Base-by-base conservation (phyloP, 92 coral and sea anemone species). In the Micromussa lordhowensis region DNA sequence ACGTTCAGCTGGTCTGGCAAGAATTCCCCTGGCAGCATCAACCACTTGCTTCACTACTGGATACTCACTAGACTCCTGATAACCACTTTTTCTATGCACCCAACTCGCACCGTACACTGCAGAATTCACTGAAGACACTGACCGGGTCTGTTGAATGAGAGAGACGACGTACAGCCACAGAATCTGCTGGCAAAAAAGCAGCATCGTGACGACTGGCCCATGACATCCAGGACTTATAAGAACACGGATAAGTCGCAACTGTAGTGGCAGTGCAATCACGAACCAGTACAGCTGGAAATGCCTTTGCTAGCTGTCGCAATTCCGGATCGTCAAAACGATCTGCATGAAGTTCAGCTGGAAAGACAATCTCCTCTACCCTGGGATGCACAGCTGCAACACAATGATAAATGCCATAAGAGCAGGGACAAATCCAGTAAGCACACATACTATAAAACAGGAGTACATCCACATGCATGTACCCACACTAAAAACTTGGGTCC, bases 101-200 rank as follows among this genome's bases (percentile, higher is more conserved):
- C 82, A 85, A 32, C 86, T 79, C 24, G 80, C 87, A 6, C 85
- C 84, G 78, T 90, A 72, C 40, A 85, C 79, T 28, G 83, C 87
- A n/a, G 87, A 80, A 82, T 75, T 86, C 35, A 91, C 86, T 0
- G 80, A 30, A 18, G 92, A 89, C 85, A 89, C 85, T 36, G 92
- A 83, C 34, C 57, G 51, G 75, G 82, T 17, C 73, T 82, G 91
- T 30, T 88, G 88, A 36, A 88, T 83, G 53, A 89, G 64, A 31
- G 82, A 84, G 44, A 84, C 80, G 2, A 83, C 32, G 53, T 90
- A 85, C 75, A 84, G 83, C 85, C 66, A 88, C 86, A 44, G 58
- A 19, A 32, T 82, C 87, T 51, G 87, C 75, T 28, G 81, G 91
- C 81, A 88, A 55, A 34, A 31, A 36, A 75, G 79, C 28, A 11